Conservation (phyloP, 2,797 vertebrate species). For the Cryptoblepharus egeriae region DNA sequence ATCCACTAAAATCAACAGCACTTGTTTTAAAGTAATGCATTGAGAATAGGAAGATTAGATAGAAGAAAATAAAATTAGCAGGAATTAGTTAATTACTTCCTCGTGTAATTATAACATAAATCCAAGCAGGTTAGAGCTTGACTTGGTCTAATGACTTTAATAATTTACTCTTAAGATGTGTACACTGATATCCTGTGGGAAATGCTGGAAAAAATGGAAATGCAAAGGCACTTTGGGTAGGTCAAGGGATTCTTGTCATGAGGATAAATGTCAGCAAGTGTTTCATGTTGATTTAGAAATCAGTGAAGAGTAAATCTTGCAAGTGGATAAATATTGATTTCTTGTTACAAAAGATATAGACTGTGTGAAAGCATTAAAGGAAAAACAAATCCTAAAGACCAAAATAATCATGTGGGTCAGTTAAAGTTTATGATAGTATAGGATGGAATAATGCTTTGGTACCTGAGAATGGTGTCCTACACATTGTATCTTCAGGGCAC, state of each 20-base stretch:
- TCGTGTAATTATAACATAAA: neutral
- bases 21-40: neutral
- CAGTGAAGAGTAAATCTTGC: neutral
- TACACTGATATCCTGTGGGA: neutral
- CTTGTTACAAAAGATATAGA: slow-evolving; percentile 26
- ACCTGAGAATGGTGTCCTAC: neutral
- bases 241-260: slow-evolving; percentile 9
- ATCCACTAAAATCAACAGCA: neutral
- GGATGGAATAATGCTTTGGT: neutral
- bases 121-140: neutral
- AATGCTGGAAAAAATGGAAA: slow-evolving; percentile 23
- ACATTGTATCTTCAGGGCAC: neutral
- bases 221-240: neutral
- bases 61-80: neutral
- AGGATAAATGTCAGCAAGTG: slow-evolving; percentile 20
- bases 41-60: neutral
- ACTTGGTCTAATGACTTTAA: slow-evolving; percentile 42
- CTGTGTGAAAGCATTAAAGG: slow-evolving; percentile 3
- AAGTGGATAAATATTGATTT: slow-evolving; percentile 18
- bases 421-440: slow-evolving; percentile 3
- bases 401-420: neutral
- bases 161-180: neutral
- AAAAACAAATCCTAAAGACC: neutral
- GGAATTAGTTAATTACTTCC: slow-evolving; percentile 6
- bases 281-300: slow-evolving; percentile 30